These are phyloP conservation scores for Oncorhynchus masou DNA, from an alignment of 2,113 vertebrate species.

Conservation along the genomic window DNA sequence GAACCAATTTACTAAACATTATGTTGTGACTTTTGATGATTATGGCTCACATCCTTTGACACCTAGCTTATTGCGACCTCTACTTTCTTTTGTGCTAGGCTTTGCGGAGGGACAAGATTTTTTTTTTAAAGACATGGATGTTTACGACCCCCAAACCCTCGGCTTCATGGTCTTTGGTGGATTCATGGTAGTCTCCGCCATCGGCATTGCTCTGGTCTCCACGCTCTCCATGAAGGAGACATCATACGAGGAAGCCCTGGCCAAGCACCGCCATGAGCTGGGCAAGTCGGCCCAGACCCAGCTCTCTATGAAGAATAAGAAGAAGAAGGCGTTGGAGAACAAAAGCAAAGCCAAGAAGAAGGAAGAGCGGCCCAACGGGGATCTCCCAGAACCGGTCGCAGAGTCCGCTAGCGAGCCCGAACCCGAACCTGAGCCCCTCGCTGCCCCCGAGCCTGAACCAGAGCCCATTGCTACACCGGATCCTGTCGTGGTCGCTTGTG, in stretches of 20 bases:
- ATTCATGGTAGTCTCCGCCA: slow-evolving; percentile 88
- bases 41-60: not conserved
- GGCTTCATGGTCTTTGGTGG: slow-evolving; percentile 87
- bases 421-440: slow-evolving; percentile 46
- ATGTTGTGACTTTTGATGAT: no score
- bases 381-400: slow-evolving; percentile 74
- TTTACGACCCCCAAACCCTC: slow-evolving; percentile 86
- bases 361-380: slow-evolving; percentile 85
- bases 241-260: slow-evolving; percentile 86
- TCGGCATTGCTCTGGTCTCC: slow-evolving; percentile 86
- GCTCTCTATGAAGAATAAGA: slow-evolving; percentile 78
- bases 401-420: slow-evolving; percentile 16
- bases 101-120: slow-evolving; percentile 16
- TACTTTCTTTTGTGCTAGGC: slow-evolving; percentile 1
- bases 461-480: slow-evolving; percentile 29
- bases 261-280: slow-evolving; percentile 81
- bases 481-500: slow-evolving; percentile 31
- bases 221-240: slow-evolving; percentile 93
- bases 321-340: slow-evolving; percentile 79
- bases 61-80: not conserved
- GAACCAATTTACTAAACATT: no score
- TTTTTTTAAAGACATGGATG: slow-evolving; percentile 72
- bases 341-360: slow-evolving; percentile 84
- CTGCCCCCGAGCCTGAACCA: slow-evolving; percentile 8
- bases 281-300: slow-evolving; percentile 69